These are phyloP conservation scores for Apodemia hepburni DNA, from an alignment of 2,888 invertebrate genomes.

Conservation along the genomic window DNA sequence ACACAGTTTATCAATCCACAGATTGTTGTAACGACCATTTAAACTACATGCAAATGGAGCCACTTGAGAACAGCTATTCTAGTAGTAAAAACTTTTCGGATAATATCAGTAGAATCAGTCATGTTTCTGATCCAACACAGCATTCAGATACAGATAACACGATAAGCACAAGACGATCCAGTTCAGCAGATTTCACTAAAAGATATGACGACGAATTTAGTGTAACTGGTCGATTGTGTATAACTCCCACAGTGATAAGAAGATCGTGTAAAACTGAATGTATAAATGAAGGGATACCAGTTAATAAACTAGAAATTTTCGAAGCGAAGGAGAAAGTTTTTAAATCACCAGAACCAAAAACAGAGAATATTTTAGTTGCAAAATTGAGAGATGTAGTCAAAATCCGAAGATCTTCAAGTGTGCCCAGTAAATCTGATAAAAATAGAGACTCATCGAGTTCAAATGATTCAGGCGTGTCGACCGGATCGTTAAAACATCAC, in stretches of 20 bases:
- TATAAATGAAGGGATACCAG: slow-evolving; percentile 55
- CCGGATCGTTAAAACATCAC: slow-evolving; percentile 82
- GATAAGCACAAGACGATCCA: slow-evolving; percentile 75
- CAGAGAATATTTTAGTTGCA: slow-evolving; percentile 61
- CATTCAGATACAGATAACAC: slow-evolving; percentile 66
- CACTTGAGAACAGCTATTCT: slow-evolving; percentile 57
- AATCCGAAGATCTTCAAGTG: slow-evolving; percentile 84
- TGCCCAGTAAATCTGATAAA: slow-evolving; percentile 84
- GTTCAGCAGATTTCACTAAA: slow-evolving; percentile 82
- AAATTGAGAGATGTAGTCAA: slow-evolving; percentile 79
- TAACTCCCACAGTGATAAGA: slow-evolving; percentile 65
- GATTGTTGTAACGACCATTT: slow-evolving; percentile 62
- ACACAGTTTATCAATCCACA: slow-evolving; percentile 56
- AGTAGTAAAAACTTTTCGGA: slow-evolving; percentile 71
- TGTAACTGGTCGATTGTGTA: slow-evolving; percentile 56
- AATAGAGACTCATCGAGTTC: slow-evolving; percentile 86
- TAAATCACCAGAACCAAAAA: slow-evolving; percentile 65
- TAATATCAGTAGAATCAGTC: slow-evolving; percentile 76
- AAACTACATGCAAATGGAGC: slow-evolving; percentile 67
- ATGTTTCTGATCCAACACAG: slow-evolving; percentile 69
- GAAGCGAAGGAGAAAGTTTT: slow-evolving; percentile 53
- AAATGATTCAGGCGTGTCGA: slow-evolving; percentile 86
- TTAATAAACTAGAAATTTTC: slow-evolving; percentile 39
- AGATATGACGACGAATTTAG: slow-evolving; percentile 72
- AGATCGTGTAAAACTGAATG: slow-evolving; percentile 59